These are phyloP conservation scores for Drosophila mojavensis DNA, from an alignment of 1,140 invertebrate species.

Conservation along the genomic window DNA sequence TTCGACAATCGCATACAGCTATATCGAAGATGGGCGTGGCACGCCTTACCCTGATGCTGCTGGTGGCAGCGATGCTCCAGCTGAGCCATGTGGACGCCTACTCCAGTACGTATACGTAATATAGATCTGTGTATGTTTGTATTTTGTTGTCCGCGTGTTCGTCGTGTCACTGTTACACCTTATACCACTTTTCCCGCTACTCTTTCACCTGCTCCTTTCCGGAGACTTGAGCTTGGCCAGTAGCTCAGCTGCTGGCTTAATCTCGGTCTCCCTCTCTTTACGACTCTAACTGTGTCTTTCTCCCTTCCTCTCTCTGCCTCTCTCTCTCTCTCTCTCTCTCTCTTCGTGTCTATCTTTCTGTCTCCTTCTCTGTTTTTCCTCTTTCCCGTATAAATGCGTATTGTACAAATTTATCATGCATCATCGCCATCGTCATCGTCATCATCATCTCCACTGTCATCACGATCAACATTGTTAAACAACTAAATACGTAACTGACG, in stretches of 20 bases:
- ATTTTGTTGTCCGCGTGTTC: constrained; percentile 21
- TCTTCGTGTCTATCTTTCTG: background rate
- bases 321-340: background rate
- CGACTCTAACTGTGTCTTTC: background rate
- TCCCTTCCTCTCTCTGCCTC: background rate
- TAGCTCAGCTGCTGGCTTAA: background rate
- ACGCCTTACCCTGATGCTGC: constrained; percentile 48
- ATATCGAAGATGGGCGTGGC: constrained; percentile 54
- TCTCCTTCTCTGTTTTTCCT: background rate
- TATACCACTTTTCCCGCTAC: background rate
- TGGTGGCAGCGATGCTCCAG: constrained; percentile 50
- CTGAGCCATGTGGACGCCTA: constrained; percentile 70
- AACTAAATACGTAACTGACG: background rate
- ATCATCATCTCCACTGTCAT: constrained; percentile 14
- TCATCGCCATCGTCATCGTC: constrained; percentile 11
- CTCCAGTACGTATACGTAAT: constrained; percentile 80
- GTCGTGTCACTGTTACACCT: background rate
- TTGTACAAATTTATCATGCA: constrained; percentile 16
- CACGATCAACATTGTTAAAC: constrained; percentile 8
- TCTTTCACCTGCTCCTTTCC: background rate
- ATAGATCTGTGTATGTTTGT: constrained; percentile 1
- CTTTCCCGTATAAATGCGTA: constrained; percentile 5
- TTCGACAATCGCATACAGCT: background rate
- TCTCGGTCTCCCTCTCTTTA: background rate
- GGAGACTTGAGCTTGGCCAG: background rate